These are phyloP conservation scores for Pollenia amentaria DNA, from an alignment of 2,888 invertebrate species.

Conservation along the genomic window DNA sequence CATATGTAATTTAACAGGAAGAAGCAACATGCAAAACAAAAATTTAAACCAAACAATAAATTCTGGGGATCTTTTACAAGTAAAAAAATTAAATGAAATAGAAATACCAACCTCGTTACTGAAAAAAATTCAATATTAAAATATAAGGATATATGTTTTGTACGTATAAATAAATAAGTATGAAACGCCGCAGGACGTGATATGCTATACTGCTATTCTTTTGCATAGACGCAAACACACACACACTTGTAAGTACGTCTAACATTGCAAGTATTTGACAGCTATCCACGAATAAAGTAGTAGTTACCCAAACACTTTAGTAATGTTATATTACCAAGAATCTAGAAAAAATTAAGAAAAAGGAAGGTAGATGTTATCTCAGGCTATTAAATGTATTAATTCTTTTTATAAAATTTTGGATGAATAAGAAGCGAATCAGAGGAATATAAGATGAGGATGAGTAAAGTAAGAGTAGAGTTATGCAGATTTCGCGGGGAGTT, in stretches of 20 bases:
- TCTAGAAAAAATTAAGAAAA: conserved; percentile 1
- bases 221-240: conserved; percentile 38
- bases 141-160: conserved; percentile 45
- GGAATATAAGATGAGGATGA: too few species aligned
- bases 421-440: not conserved
- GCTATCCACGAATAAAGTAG: conserved; percentile 66
- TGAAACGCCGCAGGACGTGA: conserved; percentile 55
- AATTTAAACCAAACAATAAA: conserved; percentile 61
- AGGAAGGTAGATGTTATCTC: not conserved
- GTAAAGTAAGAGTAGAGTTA: too few species aligned
- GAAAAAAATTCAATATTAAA: conserved; percentile 52
- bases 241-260: not conserved
- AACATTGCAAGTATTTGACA: conserved; percentile 62
- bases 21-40: conserved; percentile 1
- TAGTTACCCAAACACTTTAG: conserved; percentile 63
- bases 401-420: not conserved
- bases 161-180: conserved; percentile 36
- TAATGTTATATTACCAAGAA: conserved; percentile 46
- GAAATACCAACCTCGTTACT: conserved; percentile 33
- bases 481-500: too few species aligned
- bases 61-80: conserved; percentile 23
- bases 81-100: conserved; percentile 10
- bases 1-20: not conserved
- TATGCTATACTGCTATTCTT: conserved; percentile 12
- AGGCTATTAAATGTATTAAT: conserved; percentile 16